Percentiles rank a stretch among this genome's conserved stretches.
phyloP scores from a whole-genome alignment of 2,888 invertebrate species.

The Protophormia terraenovae region DNA sequence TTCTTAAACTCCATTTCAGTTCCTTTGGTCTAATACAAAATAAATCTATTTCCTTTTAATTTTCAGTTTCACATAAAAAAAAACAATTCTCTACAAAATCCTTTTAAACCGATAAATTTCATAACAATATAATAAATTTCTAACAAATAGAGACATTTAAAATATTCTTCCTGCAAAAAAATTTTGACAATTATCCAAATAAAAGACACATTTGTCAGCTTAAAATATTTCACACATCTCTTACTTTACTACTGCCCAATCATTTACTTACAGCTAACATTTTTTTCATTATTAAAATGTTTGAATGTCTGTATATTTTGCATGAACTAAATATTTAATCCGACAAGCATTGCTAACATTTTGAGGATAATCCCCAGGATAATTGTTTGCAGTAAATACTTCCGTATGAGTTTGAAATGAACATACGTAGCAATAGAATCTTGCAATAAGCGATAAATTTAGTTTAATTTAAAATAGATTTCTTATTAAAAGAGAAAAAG shows the following conservation, averaged over 20 bases:
- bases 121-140: constrained; percentile 6
- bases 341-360: constrained; percentile 74
- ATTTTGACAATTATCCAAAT: constrained; percentile 38
- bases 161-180: background rate
- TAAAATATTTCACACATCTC: constrained; percentile 62
- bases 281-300: constrained; percentile 1
- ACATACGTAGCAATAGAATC: background rate
- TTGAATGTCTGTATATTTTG: constrained; percentile 7
- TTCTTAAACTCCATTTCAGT: no score
- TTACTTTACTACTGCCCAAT: background rate
- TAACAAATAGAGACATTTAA: background rate
- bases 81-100: constrained; percentile 32
- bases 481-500: background rate
- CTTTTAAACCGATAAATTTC: constrained; percentile 54
- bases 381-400: constrained; percentile 63
- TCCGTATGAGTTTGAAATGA: constrained; percentile 66
- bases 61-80: background rate
- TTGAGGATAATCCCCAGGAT: constrained; percentile 54
- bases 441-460: constrained; percentile 15
- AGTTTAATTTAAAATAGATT: constrained; percentile 15
- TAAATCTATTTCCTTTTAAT: background rate
- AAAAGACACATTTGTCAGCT: constrained; percentile 56
- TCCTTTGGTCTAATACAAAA: background rate
- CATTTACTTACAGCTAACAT: background rate
- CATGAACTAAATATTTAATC: constrained; percentile 69